A percentile compares a stretch with the other conserved stretches of the same genome.
Evolutionary conservation across 2,888 invertebrate species (phyloP).

Genomic region (Campoplex nolae): DNA sequence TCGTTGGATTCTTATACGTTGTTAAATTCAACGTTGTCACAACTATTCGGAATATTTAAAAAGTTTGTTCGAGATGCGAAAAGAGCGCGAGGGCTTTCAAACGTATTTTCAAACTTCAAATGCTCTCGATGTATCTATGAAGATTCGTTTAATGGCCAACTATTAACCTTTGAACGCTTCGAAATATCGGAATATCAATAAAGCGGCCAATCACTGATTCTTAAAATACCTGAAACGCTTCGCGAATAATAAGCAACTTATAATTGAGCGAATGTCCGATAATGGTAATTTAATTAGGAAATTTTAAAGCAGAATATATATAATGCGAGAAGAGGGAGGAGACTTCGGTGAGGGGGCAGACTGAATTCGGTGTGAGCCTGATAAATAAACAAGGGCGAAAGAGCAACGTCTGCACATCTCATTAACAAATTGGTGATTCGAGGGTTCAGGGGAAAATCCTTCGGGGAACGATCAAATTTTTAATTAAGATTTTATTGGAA

Average conservation of each 20-base stretch:
- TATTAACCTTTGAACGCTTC: too few species aligned
- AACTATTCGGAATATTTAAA: background rate
- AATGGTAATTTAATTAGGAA: background rate
- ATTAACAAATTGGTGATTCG: constrained; percentile 34
- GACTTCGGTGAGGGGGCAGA: background rate
- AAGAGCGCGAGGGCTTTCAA: background rate
- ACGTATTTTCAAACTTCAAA: background rate
- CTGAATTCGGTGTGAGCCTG: background rate
- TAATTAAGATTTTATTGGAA: constrained; percentile 67
- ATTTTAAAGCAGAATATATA: background rate
- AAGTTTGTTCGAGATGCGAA: background rate
- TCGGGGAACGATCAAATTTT: constrained; percentile 62
- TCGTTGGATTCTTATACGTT: background rate
- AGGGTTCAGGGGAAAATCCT: constrained; percentile 38
- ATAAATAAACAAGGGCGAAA: constrained; percentile 32
- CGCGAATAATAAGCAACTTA: background rate
- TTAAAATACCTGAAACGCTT: background rate
- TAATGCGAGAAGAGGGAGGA: background rate
- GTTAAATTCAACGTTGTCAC: background rate
- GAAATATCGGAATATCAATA: background rate
- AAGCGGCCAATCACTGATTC: background rate
- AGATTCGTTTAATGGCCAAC: background rate
- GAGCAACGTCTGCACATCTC: constrained; percentile 41
- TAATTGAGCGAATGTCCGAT: background rate
- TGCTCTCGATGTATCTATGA: background rate